A percentile compares a stretch with the other conserved stretches of the same genome.
Evolutionary conservation across 2,113 vertebrate genomes (phyloP).

Genomic region (Lepus timidus): DNA sequence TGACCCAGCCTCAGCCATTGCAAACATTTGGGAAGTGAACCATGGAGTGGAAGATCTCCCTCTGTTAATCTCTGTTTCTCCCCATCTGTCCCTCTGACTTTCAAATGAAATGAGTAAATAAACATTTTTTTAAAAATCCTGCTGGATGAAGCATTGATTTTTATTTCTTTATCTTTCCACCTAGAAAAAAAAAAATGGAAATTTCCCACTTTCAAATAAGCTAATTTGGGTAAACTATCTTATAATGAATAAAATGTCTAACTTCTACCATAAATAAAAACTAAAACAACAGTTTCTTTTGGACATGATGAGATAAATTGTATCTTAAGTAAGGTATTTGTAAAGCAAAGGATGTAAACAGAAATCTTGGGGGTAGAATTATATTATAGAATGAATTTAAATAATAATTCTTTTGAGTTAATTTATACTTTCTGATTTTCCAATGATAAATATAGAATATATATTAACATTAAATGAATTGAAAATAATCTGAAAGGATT

Average conservation of each 20-base stretch:
- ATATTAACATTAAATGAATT: background rate
- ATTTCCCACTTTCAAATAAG: background rate
- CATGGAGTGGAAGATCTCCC: too few species aligned
- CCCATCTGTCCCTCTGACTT: too few species aligned
- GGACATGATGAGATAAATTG: background rate
- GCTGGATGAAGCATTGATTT: background rate
- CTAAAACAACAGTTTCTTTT: background rate
- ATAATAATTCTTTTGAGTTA: slow-evolving; percentile 13
- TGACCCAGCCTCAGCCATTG: too few species aligned
- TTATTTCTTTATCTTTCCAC: background rate
- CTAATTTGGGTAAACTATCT: background rate
- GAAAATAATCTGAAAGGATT: background rate
- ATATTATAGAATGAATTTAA: background rate
- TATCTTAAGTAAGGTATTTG: background rate
- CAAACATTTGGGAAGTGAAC: too few species aligned
- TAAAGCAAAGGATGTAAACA: background rate
- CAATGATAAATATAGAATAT: background rate
- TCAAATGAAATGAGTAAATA: background rate
- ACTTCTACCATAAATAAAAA: background rate
- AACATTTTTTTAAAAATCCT: background rate
- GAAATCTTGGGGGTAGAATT: background rate
- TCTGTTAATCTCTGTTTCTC: too few species aligned
- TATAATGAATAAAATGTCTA: background rate
- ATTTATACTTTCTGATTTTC: background rate
- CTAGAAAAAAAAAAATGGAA: background rate